phyloP scores from a whole-genome alignment of 2,888 invertebrate species.

The Phlogophora meticulosa region DNA sequence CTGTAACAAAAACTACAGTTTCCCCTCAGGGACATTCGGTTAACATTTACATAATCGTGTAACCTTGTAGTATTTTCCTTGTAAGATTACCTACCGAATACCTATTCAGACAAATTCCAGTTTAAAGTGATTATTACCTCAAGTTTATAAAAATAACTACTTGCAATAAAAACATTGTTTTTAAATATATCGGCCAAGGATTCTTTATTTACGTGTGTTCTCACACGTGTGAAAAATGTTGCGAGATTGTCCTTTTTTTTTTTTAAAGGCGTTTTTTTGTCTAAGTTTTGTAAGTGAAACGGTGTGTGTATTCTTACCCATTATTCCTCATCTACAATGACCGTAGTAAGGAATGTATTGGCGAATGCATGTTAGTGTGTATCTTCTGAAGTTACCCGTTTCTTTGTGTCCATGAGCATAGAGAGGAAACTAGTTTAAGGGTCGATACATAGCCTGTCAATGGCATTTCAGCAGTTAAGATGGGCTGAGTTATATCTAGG shows the following conservation, averaged over 20 bases:
- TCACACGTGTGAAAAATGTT: background rate
- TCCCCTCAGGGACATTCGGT: conserved; percentile 8
- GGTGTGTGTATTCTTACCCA: background rate
- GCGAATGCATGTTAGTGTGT: background rate
- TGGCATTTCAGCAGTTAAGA: too few species aligned
- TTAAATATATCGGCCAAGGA: conserved; percentile 35
- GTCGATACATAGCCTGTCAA: too few species aligned
- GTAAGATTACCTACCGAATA: conserved; percentile 14
- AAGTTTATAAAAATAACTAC: conserved; percentile 3
- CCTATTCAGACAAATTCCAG: background rate
- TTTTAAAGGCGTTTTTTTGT: conserved; percentile 4
- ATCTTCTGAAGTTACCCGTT: background rate
- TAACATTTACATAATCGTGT: conserved; percentile 26
- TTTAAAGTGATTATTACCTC: conserved; percentile 11
- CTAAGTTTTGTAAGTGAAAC: background rate
- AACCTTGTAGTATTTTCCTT: conserved; percentile 46
- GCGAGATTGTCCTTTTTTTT: background rate
- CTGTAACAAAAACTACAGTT: conserved; percentile 27
- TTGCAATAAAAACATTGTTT: background rate
- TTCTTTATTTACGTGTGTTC: background rate
- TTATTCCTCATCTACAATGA: background rate
- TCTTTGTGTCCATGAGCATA: background rate
- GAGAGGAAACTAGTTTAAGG: background rate
- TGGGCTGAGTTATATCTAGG: too few species aligned
- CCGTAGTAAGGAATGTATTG: background rate